Conservation (phyloP, 1,140 invertebrate species). For the Drosophila littoralis region DNA sequence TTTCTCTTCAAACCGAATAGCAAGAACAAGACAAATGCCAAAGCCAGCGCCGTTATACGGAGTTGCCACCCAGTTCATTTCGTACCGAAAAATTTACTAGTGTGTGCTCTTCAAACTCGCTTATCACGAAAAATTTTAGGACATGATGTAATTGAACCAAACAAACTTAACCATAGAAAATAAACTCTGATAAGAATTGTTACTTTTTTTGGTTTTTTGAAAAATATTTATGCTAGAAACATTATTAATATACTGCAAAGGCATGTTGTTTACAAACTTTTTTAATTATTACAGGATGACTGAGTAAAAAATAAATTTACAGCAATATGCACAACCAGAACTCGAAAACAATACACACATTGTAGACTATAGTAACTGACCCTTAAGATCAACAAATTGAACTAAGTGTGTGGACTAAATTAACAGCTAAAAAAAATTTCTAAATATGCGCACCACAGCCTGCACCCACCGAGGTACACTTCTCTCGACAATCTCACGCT, state of each 20-base stretch:
- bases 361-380: constrained; percentile 55
- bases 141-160: constrained; percentile 4
- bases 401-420: constrained; percentile 36
- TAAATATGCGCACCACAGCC: constrained; percentile 87
- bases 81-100: not conserved
- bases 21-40: constrained; percentile 27
- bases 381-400: constrained; percentile 64
- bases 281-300: constrained; percentile 23
- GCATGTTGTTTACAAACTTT: constrained; percentile 12
- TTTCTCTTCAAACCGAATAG: constrained; percentile 27
- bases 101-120: not conserved
- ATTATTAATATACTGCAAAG: not conserved
- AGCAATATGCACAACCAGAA: constrained; percentile 54
- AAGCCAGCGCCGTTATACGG: constrained; percentile 41
- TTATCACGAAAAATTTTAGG: not conserved
- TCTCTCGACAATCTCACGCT: constrained; percentile 84
- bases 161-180: not conserved
- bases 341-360: constrained; percentile 41
- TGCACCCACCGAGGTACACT: constrained; percentile 87
- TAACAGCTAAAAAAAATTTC: constrained; percentile 86
- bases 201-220: not conserved
- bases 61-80: constrained; percentile 25
- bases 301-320: constrained; percentile 47
- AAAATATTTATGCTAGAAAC: constrained; percentile 1
- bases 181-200: not conserved